Evolutionary conservation across 2,888 invertebrate genomes (phyloP).

Genomic region (Rhingia rostrata): DNA sequence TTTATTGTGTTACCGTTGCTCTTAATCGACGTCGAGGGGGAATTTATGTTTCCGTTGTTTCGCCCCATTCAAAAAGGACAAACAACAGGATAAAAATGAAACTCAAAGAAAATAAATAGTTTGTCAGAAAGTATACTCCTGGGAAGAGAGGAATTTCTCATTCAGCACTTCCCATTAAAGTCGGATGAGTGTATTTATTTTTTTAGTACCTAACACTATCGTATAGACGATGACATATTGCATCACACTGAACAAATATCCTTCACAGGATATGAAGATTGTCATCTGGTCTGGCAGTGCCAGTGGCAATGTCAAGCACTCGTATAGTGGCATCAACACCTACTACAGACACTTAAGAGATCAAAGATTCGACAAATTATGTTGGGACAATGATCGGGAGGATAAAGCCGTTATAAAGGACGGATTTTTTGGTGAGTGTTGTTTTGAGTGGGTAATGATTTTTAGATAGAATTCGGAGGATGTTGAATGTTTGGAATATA

Average conservation of each 20-base stretch:
- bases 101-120: slow-evolving; percentile 64
- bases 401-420: slow-evolving; percentile 1
- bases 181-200: slow-evolving; percentile 19
- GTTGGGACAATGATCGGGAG: slow-evolving; percentile 26
- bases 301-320: slow-evolving; percentile 40
- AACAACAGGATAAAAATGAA: slow-evolving; percentile 38
- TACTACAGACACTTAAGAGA: slow-evolving; percentile 40
- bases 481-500: too few relatives aligned
- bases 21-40: slow-evolving; percentile 66
- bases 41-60: slow-evolving; percentile 71
- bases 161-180: slow-evolving; percentile 43
- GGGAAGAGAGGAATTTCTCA: slow-evolving; percentile 65
- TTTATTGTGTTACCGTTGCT: slow-evolving; percentile 32
- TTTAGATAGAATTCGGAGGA: background rate
- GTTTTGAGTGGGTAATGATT: slow-evolving; percentile 14
- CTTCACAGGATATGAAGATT: slow-evolving; percentile 62
- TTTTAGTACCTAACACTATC: slow-evolving; percentile 25
- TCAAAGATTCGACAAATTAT: slow-evolving; percentile 17
- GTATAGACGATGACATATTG: slow-evolving; percentile 59
- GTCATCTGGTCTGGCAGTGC: slow-evolving; percentile 41
- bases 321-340: slow-evolving; percentile 60
- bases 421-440: background rate
- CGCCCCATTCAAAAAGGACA: slow-evolving; percentile 48
- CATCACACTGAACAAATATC: slow-evolving; percentile 70
- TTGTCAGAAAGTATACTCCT: slow-evolving; percentile 61